phyloP scores from a whole-genome alignment of 2,888 invertebrate genomes.

The Coremacera marginata region DNA sequence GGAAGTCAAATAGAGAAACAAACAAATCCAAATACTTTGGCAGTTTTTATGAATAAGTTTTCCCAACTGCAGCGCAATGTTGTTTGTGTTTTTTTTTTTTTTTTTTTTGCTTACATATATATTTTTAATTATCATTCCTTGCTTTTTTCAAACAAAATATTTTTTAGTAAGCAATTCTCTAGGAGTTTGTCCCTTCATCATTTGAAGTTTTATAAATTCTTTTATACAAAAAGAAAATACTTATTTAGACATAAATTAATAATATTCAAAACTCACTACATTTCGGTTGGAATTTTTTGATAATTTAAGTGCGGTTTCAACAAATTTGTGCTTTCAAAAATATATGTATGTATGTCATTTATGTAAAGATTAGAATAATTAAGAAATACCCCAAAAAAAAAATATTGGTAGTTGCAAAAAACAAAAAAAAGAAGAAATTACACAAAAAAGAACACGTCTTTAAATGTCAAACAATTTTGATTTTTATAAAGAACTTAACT shows the following conservation, averaged over 20 bases:
- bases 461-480: slow-evolving; percentile 3
- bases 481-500: slow-evolving; percentile 16
- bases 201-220: not conserved
- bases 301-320: slow-evolving; percentile 19
- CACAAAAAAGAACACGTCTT: not conserved
- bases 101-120: not conserved
- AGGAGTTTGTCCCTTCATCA: not conserved
- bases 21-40: slow-evolving; percentile 24
- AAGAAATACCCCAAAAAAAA: not conserved
- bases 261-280: not conserved
- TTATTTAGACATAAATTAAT: slow-evolving; percentile 8
- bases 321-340: slow-evolving; percentile 23
- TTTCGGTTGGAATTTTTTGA: not conserved
- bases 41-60: slow-evolving; percentile 24
- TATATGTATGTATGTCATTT: slow-evolving; percentile 12
- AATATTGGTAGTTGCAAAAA: slow-evolving; percentile 6
- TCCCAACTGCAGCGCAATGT: slow-evolving; percentile 1
- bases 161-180: slow-evolving; percentile 11
- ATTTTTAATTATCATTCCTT: slow-evolving; percentile 4
- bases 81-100: slow-evolving; percentile 1
- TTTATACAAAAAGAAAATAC: not conserved
- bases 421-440: not conserved
- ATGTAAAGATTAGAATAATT: slow-evolving; percentile 5
- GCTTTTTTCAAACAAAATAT: slow-evolving; percentile 34
- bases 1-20: slow-evolving; percentile 50